Base-by-base conservation (phyloP, 2,888 invertebrate genomes). In the Hypercompe scribonia region DNA sequence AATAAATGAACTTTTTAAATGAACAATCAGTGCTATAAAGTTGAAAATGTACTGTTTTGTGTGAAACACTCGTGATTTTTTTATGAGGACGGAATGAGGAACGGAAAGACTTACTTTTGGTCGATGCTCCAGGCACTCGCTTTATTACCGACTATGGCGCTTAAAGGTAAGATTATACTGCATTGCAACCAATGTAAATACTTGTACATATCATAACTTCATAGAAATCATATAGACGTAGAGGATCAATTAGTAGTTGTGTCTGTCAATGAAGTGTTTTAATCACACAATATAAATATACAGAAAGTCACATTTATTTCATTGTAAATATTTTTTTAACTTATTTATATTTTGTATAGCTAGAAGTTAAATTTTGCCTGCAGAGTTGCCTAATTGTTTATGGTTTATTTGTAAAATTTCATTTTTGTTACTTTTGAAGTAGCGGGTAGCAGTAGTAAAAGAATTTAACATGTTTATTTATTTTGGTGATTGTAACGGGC, bases 51-150 rank as follows among this genome's bases (percentile, higher is more conserved):
- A 90, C 88, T 89, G 87, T 89, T 90, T 88, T 75, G 88, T 89
- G 84, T 91, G 89, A 90, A 81, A 71, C 79, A 75, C 58, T 78
- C 85, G 88, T 87, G 83, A 89, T 88, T 83, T 83, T 82, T 86
- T 87, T 76, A 83, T 86, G 80, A 86, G 78, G 75, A 77, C 91
- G 93, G 90, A 79, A 95, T 95, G 95, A 93, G 91, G 94, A 89
- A 90, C 91, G 93, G 91, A 78, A 87, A 92, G 82, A 90, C 91
- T 65, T 94, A 90, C 77, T 93, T 95, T 80, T 94, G 93, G 94
- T 92, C 93, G 71, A 90, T 95, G 91, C 91, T 95, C 67, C 95
- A 95, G 79, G 94, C 95, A 42, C 72, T 95, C 81, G 93, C 92
- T 73, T 86, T 95, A 78, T 84, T 95, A 78, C 95, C 95, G 1